These are phyloP conservation scores for Drosophila melanica DNA, from an alignment of 1,140 invertebrate genomes.

Conservation along the genomic window DNA sequence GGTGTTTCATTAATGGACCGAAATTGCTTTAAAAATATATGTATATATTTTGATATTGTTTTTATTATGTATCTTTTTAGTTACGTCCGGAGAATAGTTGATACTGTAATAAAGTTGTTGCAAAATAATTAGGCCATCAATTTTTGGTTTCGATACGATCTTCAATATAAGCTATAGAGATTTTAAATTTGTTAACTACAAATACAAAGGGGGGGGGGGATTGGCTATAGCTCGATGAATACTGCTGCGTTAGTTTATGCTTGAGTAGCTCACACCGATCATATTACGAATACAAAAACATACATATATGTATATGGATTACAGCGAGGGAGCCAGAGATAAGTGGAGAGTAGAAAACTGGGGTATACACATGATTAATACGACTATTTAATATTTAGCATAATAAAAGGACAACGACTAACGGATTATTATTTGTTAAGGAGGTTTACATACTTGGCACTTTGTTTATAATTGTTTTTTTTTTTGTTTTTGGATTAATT, in stretches of 20 bases:
- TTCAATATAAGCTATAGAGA: conserved; percentile 55
- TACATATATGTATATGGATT: conserved; percentile 45
- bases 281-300: conserved; percentile 42
- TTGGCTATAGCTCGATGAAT: conserved; percentile 18
- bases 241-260: conserved; percentile 12
- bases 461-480: neutral
- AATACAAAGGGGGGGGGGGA: conserved; percentile 1
- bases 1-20: conserved; percentile 77
- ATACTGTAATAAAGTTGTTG: conserved; percentile 82
- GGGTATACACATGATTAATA: conserved; percentile 32
- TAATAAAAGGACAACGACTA: conserved; percentile 39
- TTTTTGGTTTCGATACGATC: conserved; percentile 56
- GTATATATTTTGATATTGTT: conserved; percentile 46
- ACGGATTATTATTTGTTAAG: conserved; percentile 22
- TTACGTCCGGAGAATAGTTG: conserved; percentile 82
- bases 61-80: conserved; percentile 52
- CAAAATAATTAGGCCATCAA: conserved; percentile 79
- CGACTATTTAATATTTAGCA: conserved; percentile 20
- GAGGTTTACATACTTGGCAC: conserved; percentile 44
- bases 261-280: conserved; percentile 42
- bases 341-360: conserved; percentile 17
- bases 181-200: conserved; percentile 22
- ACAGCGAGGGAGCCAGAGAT: conserved; percentile 37
- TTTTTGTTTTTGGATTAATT: neutral
- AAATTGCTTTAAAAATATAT: conserved; percentile 76